Evolutionary conservation across 2,797 vertebrate species (phyloP).

Genomic region (Urosaurus nigricauda): DNA sequence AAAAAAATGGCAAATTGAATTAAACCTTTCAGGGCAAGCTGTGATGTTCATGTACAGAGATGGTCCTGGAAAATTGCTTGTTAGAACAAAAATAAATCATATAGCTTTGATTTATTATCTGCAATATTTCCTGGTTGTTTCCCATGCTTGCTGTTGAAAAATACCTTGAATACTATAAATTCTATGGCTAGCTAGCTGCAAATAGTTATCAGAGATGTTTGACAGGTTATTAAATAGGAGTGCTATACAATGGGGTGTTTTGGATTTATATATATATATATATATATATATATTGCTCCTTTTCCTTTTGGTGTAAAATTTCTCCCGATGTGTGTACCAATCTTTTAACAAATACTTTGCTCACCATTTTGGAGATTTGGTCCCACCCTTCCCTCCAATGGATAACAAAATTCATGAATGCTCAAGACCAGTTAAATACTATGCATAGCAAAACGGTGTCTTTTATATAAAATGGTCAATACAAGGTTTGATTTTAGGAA

Average conservation of each 20-base stretch:
- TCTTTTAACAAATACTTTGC: not conserved
- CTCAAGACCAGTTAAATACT: too few species aligned
- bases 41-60: constrained; percentile 17
- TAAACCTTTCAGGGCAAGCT: constrained; percentile 12
- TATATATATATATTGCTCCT: too few species aligned
- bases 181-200: constrained; percentile 17
- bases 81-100: constrained; percentile 42
- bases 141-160: constrained; percentile 12
- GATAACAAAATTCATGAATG: too few species aligned
- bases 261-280: too few species aligned
- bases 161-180: constrained; percentile 35
- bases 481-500: too few species aligned
- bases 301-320: not conserved
- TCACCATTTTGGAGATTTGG: not conserved
- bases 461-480: too few species aligned
- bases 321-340: not conserved
- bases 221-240: constrained; percentile 37
- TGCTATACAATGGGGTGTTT: not conserved
- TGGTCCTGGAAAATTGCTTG: constrained; percentile 23
- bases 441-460: too few species aligned
- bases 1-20: constrained; percentile 21
- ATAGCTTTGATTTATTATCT: constrained; percentile 30
- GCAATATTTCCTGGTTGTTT: constrained; percentile 28
- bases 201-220: constrained; percentile 36
- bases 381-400: too few species aligned